Conservation (phyloP, 2,797 vertebrate species). For the Molossus alvarezi region DNA sequence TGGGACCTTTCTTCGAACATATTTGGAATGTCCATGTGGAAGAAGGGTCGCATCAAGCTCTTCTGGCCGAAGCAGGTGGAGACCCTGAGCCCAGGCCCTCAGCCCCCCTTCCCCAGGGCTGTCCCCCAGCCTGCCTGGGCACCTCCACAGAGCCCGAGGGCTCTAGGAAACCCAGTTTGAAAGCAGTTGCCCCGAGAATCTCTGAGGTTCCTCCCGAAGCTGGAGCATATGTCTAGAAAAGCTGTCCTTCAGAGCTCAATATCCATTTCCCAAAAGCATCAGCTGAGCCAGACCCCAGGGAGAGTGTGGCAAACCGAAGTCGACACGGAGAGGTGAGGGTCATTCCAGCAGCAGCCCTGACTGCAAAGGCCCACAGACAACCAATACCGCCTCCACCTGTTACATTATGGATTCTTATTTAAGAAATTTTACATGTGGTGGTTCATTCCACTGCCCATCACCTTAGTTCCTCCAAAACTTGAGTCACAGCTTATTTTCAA, state of each 20-base stretch:
- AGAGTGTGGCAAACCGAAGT: not conserved
- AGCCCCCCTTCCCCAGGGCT: not conserved
- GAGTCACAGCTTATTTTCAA: not conserved
- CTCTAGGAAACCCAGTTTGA: not conserved
- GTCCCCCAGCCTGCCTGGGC: not conserved
- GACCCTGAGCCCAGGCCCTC: not conserved
- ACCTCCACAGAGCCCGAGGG: not conserved
- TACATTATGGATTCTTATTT: not conserved
- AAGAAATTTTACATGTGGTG: not conserved
- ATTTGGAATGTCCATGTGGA: not conserved
- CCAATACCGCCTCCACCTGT: not conserved
- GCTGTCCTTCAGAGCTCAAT: not conserved
- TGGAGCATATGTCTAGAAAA: not conserved
- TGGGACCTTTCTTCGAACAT: not conserved
- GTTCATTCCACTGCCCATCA: not conserved
- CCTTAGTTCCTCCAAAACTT: not conserved
- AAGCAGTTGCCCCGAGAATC: not conserved
- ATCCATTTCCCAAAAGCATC: slow-evolving; percentile 1
- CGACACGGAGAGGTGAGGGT: not conserved
- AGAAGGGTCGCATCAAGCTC: not conserved
- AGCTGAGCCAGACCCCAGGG: not conserved
- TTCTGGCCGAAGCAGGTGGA: not conserved
- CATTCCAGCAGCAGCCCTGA: too few relatives aligned
- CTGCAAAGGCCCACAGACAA: not conserved
- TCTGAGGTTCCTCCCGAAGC: not conserved